phyloP scores from a whole-genome alignment of 2,113 vertebrate genomes.

The Percina caprodes region DNA sequence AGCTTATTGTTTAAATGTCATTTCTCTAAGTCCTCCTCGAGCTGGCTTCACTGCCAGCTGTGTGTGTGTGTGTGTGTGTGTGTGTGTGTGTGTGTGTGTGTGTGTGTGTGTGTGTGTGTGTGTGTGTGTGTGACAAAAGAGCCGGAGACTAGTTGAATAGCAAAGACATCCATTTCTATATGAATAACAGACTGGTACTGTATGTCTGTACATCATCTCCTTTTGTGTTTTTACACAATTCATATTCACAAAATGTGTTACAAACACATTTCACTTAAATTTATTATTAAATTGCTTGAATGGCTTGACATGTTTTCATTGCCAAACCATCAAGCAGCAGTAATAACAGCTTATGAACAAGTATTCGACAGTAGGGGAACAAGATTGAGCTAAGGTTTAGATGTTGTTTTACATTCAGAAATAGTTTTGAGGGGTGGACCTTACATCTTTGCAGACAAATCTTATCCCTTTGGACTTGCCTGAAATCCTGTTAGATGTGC shows the following conservation, averaged over 20 bases:
- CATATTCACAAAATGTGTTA: conserved; percentile 11
- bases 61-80: neutral
- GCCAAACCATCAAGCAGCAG: conserved; percentile 7
- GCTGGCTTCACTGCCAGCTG: conserved; percentile 11
- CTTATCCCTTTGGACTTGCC: conserved; percentile 3
- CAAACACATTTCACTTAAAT: conserved; percentile 25
- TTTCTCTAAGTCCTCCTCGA: conserved; percentile 54
- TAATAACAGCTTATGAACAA: conserved; percentile 21
- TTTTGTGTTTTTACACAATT: conserved; percentile 38
- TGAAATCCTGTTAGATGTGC: conserved; percentile 25
- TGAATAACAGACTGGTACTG: conserved; percentile 3
- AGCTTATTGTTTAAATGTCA: conserved; percentile 77
- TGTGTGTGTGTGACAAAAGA: conserved; percentile 41
- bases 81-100: neutral
- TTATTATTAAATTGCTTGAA: conserved; percentile 10
- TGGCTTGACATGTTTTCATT: conserved; percentile 5
- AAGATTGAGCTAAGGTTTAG: neutral
- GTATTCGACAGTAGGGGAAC: neutral
- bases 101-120: neutral
- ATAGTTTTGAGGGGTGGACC: neutral
- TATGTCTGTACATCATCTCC: conserved; percentile 22
- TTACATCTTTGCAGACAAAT: conserved; percentile 12
- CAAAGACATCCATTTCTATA: conserved; percentile 18
- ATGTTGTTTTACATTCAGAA: neutral
- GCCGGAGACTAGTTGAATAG: conserved; percentile 16